These are phyloP conservation scores for Chascanopsetta lugubris DNA, from an alignment of 2,113 vertebrate species.

Conservation along the genomic window DNA sequence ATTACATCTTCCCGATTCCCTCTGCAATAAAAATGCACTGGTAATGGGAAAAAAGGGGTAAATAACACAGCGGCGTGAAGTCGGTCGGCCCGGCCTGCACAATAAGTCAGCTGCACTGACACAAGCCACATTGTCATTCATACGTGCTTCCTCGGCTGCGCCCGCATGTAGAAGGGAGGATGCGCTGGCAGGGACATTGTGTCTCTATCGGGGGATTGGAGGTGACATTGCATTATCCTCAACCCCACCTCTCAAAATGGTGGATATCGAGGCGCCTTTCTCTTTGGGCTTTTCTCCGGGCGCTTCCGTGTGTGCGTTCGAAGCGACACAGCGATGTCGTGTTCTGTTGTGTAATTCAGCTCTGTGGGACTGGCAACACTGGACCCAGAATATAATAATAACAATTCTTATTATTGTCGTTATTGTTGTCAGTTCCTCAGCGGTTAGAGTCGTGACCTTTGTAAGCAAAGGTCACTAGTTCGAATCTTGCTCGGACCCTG, in stretches of 20 bases:
- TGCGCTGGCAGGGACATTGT: constrained; percentile 54
- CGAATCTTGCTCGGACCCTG: no score
- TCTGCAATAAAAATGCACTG: constrained; percentile 71
- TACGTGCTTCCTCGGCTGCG: constrained; percentile 57
- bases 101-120: constrained; percentile 66
- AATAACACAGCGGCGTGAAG: constrained; percentile 64
- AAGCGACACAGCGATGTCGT: no score
- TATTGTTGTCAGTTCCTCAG: no score
- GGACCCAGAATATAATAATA: no score
- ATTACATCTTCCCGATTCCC: constrained; percentile 75
- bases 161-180: constrained; percentile 65
- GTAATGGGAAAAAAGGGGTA: constrained; percentile 74
- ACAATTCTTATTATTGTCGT: no score
- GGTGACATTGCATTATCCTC: constrained; percentile 68
- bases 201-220: constrained; percentile 65
- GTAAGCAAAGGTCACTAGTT: no score
- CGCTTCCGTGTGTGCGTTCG: no score
- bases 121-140: constrained; percentile 74
- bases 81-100: constrained; percentile 50
- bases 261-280: constrained; percentile 43
- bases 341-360: constrained; percentile 44
- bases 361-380: constrained; percentile 41
- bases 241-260: constrained; percentile 60
- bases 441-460: no score
- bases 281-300: constrained; percentile 23